phyloP scores from a whole-genome alignment of 1,140 invertebrate species.

The Bombyx mandarina region DNA sequence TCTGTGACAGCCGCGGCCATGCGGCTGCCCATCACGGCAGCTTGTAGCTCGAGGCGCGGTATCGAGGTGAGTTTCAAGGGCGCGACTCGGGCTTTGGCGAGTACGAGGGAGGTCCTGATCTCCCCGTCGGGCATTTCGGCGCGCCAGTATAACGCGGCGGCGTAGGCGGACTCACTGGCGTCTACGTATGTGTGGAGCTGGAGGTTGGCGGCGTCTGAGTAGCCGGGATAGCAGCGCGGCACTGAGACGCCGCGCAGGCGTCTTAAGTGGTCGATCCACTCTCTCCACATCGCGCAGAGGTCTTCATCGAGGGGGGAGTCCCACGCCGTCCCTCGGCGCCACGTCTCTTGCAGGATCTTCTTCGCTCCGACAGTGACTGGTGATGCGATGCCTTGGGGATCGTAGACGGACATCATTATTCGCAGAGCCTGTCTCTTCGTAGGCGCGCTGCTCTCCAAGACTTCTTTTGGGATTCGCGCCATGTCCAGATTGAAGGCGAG shows the following conservation, averaged over 20 bases:
- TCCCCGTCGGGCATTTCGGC: not conserved
- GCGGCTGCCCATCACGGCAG: too few species aligned
- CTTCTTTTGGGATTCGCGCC: too few species aligned
- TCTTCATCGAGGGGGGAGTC: too few species aligned
- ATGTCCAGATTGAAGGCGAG: conserved; percentile 13
- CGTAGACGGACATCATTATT: too few species aligned
- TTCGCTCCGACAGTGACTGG: too few species aligned
- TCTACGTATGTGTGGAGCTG: conserved; percentile 8
- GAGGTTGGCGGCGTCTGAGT: too few species aligned
- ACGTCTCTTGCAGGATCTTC: too few species aligned
- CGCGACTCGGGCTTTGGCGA: conserved; percentile 2
- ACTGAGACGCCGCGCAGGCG: not conserved
- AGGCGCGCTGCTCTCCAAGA: too few species aligned
- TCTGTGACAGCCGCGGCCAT: not conserved
- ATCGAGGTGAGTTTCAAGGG: conserved; percentile 1
- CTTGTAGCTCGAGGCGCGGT: not conserved
- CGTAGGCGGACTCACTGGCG: conserved; percentile 10
- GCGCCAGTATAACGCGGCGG: conserved; percentile 7
- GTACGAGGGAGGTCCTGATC: not conserved
- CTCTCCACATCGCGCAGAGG: not conserved
- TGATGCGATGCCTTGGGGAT: too few species aligned
- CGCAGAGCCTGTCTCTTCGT: too few species aligned
- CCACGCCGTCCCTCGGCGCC: too few species aligned
- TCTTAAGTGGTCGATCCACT: conserved; percentile 4
- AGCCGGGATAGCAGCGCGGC: conserved; percentile 9